Conservation (phyloP, 2,888 invertebrate genomes). For the Scaptomyza tumidula region DNA sequence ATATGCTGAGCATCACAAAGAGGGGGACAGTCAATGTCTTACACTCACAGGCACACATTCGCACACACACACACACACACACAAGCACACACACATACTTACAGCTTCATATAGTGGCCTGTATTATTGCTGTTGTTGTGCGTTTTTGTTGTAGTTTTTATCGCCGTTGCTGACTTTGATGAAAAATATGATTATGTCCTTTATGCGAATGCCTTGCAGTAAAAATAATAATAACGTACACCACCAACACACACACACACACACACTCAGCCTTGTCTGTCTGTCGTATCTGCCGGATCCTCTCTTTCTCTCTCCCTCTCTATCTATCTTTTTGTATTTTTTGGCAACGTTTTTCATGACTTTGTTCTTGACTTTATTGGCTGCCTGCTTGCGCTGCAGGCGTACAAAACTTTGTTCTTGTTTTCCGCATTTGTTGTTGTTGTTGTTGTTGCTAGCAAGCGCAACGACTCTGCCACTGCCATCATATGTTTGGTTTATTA, state of each 20-base stretch:
- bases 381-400: slow-evolving; percentile 52
- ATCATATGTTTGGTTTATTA: slow-evolving; percentile 78
- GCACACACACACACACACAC: too few relatives aligned
- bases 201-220: slow-evolving; percentile 80
- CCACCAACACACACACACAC: slow-evolving; percentile 24
- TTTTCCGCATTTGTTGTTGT: slow-evolving; percentile 18
- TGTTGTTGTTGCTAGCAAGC: slow-evolving; percentile 11
- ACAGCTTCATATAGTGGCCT: slow-evolving; percentile 45
- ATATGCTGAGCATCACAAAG: slow-evolving; percentile 49
- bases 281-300: slow-evolving; percentile 40
- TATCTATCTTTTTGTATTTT: slow-evolving; percentile 57
- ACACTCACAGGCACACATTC: slow-evolving; percentile 12
- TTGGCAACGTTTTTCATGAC: slow-evolving; percentile 75
- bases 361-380: slow-evolving; percentile 77
- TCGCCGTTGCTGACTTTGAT: slow-evolving; percentile 73
- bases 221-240: slow-evolving; percentile 78
- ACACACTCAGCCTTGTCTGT: slow-evolving; percentile 55
- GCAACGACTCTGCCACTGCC: slow-evolving; percentile 20
- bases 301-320: slow-evolving; percentile 11
- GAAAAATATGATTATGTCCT: slow-evolving; percentile 80
- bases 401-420: slow-evolving; percentile 46
- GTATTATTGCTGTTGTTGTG: slow-evolving; percentile 56
- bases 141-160: slow-evolving; percentile 66
- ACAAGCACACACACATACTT: slow-evolving; percentile 13
- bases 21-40: slow-evolving; percentile 38